A percentile compares a stretch with the other conserved stretches of the same genome.
Evolutionary conservation across 2,113 vertebrate genomes (phyloP).

Genomic region (Lepus europaeus): DNA sequence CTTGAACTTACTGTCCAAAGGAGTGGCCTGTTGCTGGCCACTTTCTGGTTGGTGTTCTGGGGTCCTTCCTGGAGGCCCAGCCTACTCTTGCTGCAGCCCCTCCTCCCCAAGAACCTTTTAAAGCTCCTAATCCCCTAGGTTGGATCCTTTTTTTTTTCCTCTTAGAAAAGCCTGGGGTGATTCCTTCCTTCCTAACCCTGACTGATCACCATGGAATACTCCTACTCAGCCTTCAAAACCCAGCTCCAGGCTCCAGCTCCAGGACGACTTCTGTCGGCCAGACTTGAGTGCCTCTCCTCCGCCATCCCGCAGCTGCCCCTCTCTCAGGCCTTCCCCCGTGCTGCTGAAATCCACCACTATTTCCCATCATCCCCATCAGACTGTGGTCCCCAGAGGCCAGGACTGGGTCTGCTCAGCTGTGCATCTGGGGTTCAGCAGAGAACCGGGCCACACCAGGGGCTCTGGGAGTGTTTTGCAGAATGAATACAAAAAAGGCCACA

Average conservation of each 20-base stretch:
- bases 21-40: not conserved
- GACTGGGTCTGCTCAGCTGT: not conserved
- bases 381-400: not conserved
- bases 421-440: not conserved
- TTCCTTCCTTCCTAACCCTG: not conserved
- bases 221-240: conserved; percentile 1
- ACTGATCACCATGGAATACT: not conserved
- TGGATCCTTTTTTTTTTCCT: not conserved
- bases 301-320: not conserved
- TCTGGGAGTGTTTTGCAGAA: not conserved
- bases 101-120: not conserved
- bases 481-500: conserved; percentile 31
- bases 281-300: not conserved
- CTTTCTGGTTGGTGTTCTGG: not conserved
- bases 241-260: not conserved
- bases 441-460: not conserved
- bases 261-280: not conserved
- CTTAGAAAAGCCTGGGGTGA: not conserved
- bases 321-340: not conserved
- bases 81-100: not conserved
- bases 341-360: not conserved
- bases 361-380: not conserved
- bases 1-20: not conserved
- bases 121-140: not conserved
- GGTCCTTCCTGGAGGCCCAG: not conserved